A percentile compares a stretch with the other conserved stretches of the same genome.
These are phyloP conservation scores for Agrotis clavis DNA, from an alignment of 2,888 invertebrate genomes.

Conservation along the genomic window DNA sequence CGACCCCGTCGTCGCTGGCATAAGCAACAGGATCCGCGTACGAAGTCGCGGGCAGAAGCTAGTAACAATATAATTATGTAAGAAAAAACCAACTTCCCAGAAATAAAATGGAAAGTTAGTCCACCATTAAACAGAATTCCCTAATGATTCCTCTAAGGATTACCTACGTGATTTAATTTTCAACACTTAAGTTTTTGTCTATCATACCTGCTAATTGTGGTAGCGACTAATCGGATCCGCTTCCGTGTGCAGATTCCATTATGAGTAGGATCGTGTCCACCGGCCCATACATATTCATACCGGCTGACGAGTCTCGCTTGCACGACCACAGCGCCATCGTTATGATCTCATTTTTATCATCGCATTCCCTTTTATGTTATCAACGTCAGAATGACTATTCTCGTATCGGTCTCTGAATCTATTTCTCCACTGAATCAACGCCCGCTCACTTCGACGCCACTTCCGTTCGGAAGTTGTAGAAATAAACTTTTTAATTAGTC, in stretches of 20 bases:
- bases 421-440: conserved; percentile 82
- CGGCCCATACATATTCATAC: conserved; percentile 88
- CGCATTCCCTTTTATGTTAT: conserved; percentile 35
- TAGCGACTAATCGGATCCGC: conserved; percentile 84
- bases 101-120: no score
- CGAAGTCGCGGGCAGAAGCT: no score
- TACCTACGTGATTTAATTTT: conserved; percentile 20
- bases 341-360: conserved; percentile 70
- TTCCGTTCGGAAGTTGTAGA: conserved; percentile 82
- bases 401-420: conserved; percentile 75
- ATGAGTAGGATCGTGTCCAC: conserved; percentile 85
- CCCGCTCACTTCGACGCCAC: conserved; percentile 82
- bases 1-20: no score
- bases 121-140: neutral
- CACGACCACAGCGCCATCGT: conserved; percentile 76
- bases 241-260: conserved; percentile 88
- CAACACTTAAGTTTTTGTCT: conserved; percentile 67
- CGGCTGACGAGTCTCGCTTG: conserved; percentile 72
- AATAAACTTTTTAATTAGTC: conserved; percentile 91
- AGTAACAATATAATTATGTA: no score
- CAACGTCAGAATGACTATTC: conserved; percentile 47
- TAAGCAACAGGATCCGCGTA: no score
- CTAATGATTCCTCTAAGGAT: neutral
- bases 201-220: conserved; percentile 81
- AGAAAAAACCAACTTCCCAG: no score